Evolutionary conservation across 2,888 invertebrate genomes (phyloP).

Genomic region (Caenorhabditis plicata): DNA sequence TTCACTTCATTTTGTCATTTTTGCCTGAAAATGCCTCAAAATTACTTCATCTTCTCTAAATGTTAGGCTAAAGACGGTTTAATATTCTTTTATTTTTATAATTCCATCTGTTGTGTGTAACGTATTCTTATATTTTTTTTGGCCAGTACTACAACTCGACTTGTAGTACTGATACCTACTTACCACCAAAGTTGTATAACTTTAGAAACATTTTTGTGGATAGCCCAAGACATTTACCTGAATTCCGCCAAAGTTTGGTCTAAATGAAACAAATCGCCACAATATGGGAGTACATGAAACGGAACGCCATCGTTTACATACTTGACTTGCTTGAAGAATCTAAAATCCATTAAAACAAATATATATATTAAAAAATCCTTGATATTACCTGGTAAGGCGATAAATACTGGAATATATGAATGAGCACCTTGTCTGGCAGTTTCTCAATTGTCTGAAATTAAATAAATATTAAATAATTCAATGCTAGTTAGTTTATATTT

Average conservation of each 20-base stretch:
- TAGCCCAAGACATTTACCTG: slow-evolving; percentile 72
- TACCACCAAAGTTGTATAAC: slow-evolving; percentile 45
- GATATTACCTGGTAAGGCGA: slow-evolving; percentile 33
- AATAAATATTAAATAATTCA: neutral
- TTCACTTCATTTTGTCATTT: too few species aligned
- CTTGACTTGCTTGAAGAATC: slow-evolving; percentile 73
- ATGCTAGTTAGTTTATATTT: neutral
- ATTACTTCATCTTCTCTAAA: too few species aligned
- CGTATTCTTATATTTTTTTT: too few species aligned
- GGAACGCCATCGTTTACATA: slow-evolving; percentile 92
- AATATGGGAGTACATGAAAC: slow-evolving; percentile 91
- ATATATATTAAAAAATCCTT: neutral
- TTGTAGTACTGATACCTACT: slow-evolving; percentile 29
- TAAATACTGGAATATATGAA: slow-evolving; percentile 75
- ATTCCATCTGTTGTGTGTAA: too few species aligned
- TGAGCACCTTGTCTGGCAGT: slow-evolving; percentile 91
- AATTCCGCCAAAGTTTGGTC: slow-evolving; percentile 93
- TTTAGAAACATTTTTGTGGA: neutral
- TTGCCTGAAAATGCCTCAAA: too few species aligned
- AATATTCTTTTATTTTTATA: too few species aligned
- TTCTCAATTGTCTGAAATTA: slow-evolving; percentile 68
- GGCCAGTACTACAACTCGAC: too few species aligned
- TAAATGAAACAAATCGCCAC: slow-evolving; percentile 92
- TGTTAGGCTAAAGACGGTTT: too few species aligned
- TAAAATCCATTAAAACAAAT: slow-evolving; percentile 3